Percentiles rank a stretch among this genome's conserved stretches.
Conservation (phyloP, 2,797 vertebrate species). For the Anguilla marmorata region DNA sequence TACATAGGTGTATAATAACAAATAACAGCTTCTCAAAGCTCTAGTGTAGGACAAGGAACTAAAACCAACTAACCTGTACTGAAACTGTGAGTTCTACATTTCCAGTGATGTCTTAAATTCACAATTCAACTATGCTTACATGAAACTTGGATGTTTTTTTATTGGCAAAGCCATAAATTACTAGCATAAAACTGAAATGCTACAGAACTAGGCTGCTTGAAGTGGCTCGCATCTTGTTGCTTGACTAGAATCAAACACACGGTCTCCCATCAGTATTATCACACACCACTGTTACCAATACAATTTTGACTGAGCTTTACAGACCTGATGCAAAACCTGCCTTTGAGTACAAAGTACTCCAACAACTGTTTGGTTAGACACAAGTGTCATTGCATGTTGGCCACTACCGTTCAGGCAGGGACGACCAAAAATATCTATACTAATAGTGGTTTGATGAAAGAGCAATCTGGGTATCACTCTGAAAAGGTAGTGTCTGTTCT, state of each 20-base stretch:
- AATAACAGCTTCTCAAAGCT: slow-evolving; percentile 4
- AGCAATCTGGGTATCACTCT: not conserved
- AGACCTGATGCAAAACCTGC: not conserved
- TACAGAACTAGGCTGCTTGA: not conserved
- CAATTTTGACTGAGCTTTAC: not conserved
- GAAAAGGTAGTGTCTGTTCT: not conserved
- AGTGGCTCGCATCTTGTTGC: not conserved
- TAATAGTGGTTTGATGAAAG: not conserved
- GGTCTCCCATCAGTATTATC: not conserved
- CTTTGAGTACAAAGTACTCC: not conserved
- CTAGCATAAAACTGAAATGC: not conserved
- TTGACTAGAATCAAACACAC: not conserved
- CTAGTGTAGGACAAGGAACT: slow-evolving; percentile 20
- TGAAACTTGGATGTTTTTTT: slow-evolving; percentile 9
- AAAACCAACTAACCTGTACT: slow-evolving; percentile 22
- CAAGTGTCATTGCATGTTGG: not conserved
- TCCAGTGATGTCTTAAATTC: slow-evolving; percentile 22
- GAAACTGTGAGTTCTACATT: slow-evolving; percentile 22
- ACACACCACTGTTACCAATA: not conserved
- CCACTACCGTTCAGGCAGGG: not conserved
- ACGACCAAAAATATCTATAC: not conserved
- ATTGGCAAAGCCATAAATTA: not conserved
- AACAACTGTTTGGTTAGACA: not conserved
- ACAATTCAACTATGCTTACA: slow-evolving; percentile 6
- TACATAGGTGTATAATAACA: not conserved